These are phyloP conservation scores for Cyanoramphus novaezelandiae DNA, from an alignment of 2,113 vertebrate genomes.

Conservation along the genomic window DNA sequence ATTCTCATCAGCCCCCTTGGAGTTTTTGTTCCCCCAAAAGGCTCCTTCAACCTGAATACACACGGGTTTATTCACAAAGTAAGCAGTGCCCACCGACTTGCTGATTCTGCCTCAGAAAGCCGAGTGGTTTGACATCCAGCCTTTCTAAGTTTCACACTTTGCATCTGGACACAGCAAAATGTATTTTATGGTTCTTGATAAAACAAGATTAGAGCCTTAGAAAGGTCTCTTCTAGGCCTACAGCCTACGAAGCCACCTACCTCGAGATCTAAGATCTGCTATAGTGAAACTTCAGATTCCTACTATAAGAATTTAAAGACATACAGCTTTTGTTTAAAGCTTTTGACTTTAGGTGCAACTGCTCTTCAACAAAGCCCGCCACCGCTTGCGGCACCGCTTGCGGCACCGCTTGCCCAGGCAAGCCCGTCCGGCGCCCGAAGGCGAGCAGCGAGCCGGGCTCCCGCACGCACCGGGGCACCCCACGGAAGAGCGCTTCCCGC, in stretches of 20 bases:
- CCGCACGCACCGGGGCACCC: background rate
- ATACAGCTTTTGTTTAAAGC: background rate
- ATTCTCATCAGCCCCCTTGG: background rate
- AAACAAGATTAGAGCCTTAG: background rate
- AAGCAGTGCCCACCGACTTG: background rate
- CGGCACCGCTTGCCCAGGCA: too few species aligned
- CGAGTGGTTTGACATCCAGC: rapidly evolving
- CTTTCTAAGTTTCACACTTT: background rate
- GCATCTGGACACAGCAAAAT: background rate
- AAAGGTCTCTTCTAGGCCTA: background rate
- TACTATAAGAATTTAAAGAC: background rate
- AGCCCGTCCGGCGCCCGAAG: background rate
- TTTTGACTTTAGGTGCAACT: background rate
- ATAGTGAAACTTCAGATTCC: background rate
- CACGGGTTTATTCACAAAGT: background rate
- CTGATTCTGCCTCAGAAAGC: background rate
- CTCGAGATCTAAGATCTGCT: background rate
- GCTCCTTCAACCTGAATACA: background rate
- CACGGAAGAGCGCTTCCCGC: background rate
- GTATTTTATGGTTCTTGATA: background rate
- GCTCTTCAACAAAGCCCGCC: background rate
- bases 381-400: too few species aligned
- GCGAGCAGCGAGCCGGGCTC: too few species aligned
- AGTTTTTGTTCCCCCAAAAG: background rate
- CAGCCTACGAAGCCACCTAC: background rate